Conservation (phyloP, 1,140 invertebrate genomes). For the Brevipalpus yothersi region DNA sequence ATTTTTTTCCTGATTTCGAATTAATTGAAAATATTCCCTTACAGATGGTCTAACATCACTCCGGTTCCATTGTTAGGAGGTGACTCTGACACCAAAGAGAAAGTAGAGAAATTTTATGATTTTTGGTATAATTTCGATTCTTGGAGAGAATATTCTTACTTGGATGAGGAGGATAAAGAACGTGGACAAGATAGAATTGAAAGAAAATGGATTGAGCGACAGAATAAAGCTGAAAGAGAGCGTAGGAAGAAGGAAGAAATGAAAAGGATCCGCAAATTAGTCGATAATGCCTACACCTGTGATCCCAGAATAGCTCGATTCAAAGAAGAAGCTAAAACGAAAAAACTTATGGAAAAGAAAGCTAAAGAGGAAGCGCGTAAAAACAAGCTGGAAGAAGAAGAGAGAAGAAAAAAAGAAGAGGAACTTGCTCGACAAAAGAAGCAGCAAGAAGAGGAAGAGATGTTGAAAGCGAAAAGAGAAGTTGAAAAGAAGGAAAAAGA, state of each 20-base stretch:
- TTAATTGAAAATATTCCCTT: slow-evolving; percentile 11
- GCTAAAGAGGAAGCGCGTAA: slow-evolving; percentile 68
- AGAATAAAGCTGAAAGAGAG: slow-evolving; percentile 40
- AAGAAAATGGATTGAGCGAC: slow-evolving; percentile 1
- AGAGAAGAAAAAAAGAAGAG: slow-evolving; percentile 23
- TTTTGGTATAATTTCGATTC: slow-evolving; percentile 76
- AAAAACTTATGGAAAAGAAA: slow-evolving; percentile 59
- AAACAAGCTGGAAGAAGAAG: slow-evolving; percentile 56
- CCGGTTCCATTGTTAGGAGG: slow-evolving; percentile 64
- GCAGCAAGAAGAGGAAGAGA: neutral
- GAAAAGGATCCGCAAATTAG: slow-evolving; percentile 55
- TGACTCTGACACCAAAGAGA: slow-evolving; percentile 28
- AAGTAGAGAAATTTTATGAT: slow-evolving; percentile 29
- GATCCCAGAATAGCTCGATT: slow-evolving; percentile 77
- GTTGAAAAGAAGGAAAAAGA: slow-evolving; percentile 56
- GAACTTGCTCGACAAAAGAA: neutral
- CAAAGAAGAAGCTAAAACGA: slow-evolving; percentile 78
- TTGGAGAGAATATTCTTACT: slow-evolving; percentile 96
- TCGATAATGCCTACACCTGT: slow-evolving; percentile 75
- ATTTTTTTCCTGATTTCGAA: neutral
- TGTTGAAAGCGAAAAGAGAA: neutral
- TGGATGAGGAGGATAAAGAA: slow-evolving; percentile 96
- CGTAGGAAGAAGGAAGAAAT: slow-evolving; percentile 93
- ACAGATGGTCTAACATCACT: slow-evolving; percentile 68
- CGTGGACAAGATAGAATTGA: slow-evolving; percentile 32